Base-by-base conservation (phyloP, 2,797 vertebrate species). In the Halcyon smyrnensis region DNA sequence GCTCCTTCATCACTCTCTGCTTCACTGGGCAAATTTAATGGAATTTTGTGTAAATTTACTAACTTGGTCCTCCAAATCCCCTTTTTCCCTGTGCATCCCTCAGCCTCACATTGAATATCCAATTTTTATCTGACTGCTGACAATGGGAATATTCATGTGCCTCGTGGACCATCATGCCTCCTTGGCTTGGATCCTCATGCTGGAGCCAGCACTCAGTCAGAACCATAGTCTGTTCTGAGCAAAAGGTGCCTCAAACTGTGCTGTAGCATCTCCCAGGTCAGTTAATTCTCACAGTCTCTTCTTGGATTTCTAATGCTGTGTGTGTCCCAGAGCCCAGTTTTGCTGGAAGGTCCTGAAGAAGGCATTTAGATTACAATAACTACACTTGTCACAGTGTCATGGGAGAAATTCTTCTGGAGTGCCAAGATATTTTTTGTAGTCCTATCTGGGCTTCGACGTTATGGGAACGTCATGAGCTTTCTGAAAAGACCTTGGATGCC, bases 311-410 rank as follows among this genome's bases (percentile, higher is more conserved):
- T 74, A 12, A 45, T 4, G 5, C 2, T 56, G 8, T 25, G 1
- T 1, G 0, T 8, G 7, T 17, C 9, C 10, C 15, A 77, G n/a
- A 57, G 17, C 8, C 16, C 13, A 14, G 15, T n/a, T 88, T 48
- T 86, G 9, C 21, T 74, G 20, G 11, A 60, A 64, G 6, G 6
- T 45, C 25, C n/a, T 56, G 56, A 51, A 68, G n/a, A 63, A 36
- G 15, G 10, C 37, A 17, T 4, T 20, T 75, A 32, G 3, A 3
- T 24, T 65, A 39, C 32, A 46, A 18, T 34, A 87, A 64, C 19
- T 3, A 46, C 9, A 41, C 4, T 2, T 6, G 1, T 21, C 43
- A n/a, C 65, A 11, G 2, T 19, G 11, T 24, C 50, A 9, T 27
- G 23, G 14, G 12, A 87, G 54, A 85, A 53, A 73, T 32, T 8